Evolutionary conservation across 2,113 vertebrate species (phyloP).

Genomic region (Eubucco bourcierii): DNA sequence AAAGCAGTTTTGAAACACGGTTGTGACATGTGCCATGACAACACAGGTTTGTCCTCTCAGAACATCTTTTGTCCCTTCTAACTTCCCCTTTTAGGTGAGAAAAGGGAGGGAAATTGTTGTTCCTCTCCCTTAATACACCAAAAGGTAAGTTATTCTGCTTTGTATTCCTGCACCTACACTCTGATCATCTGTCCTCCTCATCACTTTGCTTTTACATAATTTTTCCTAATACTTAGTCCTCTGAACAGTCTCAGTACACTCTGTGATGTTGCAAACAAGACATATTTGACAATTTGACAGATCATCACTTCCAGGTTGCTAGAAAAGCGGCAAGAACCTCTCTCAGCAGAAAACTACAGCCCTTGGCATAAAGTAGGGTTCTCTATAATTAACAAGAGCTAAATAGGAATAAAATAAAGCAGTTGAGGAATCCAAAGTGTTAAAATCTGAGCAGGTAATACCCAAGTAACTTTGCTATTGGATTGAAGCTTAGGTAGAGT

Average conservation of each 20-base stretch:
- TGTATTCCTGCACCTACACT: background rate
- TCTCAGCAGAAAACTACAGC: background rate
- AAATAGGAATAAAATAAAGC: background rate
- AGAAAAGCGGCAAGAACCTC: background rate
- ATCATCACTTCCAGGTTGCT: background rate
- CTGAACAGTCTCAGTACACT: background rate
- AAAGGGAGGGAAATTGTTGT: background rate
- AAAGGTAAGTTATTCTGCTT: background rate
- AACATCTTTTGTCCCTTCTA: background rate
- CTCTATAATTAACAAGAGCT: background rate
- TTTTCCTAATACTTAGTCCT: background rate
- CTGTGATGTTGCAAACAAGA: background rate
- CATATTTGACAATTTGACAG: background rate
- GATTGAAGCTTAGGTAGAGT: background rate
- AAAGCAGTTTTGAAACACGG: conserved; percentile 41
- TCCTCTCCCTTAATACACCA: background rate
- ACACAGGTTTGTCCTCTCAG: background rate
- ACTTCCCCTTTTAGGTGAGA: background rate
- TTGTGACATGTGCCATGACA: conserved; percentile 31
- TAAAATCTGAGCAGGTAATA: background rate
- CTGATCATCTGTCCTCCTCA: background rate
- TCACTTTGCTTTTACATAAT: background rate
- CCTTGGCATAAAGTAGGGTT: background rate
- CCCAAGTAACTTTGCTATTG: background rate
- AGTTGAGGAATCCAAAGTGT: background rate